Base-by-base conservation (phyloP, 2,888 invertebrate species). In the Romanomermis culicivorax region DNA sequence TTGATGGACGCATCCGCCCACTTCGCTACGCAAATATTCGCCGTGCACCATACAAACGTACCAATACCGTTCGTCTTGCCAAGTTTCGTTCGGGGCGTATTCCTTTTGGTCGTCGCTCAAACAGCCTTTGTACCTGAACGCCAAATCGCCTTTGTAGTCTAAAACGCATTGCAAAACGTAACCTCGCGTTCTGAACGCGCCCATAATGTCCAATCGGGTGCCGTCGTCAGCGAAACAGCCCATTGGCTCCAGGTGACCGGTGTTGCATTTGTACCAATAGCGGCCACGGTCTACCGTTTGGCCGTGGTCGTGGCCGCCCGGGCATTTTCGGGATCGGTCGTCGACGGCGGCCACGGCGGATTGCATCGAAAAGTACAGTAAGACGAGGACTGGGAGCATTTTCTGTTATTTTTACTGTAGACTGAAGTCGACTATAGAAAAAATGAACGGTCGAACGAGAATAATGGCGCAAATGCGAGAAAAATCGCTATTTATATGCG, bases 231-330 rank as follows among this genome's bases (percentile, higher is more conserved):
- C 55, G 57, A 63, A 60, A 56, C 64, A 65, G 36, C 64, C 56
- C 59, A 57, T 43, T 7, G 64, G 64, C 42, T 56, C 54, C 20
- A 65, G 52, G 43, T 63, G 56, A 65, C 60, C 65, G 58, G 20
- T 69, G 69, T 51, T 61, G 58, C 56, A 74, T 67, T 61, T 71
- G 68, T 42, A 71, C 69, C 47, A 69, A 59, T 26, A 72, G 65
- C 55, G 69, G 65, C 2, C 61, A 55, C 61, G 55, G 24, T 20
- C 47, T 25, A 1, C 56, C 53, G 26, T 49, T 25, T 25, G 14
- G 11, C 50, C 50, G 7, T 49, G 7, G 7, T 4, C 11, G 4
- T n/a, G 14, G 11, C 50, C 50, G 26, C 50, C 50, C 11, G 50
- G 27, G 29, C 50, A 49, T 29, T 4, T 49, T n/a, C n/a, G n/a